Evolutionary conservation across 2,113 vertebrate genomes (phyloP).

Genomic region (Xenopus borealis): DNA sequence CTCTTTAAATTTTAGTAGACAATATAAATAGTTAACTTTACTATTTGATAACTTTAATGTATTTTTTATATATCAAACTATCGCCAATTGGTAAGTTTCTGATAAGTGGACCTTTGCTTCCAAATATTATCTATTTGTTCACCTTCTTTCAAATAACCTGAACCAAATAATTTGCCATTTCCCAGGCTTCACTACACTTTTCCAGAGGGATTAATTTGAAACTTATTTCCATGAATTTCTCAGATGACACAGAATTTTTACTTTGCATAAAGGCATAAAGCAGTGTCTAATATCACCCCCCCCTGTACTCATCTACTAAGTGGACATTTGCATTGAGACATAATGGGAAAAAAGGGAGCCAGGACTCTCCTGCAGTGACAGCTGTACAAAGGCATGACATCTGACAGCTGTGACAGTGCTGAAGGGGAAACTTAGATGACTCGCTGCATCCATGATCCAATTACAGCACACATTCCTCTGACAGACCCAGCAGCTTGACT

Average conservation of each 20-base stretch:
- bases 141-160: slow-evolving; percentile 84
- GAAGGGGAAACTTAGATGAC: slow-evolving; percentile 82
- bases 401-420: slow-evolving; percentile 98
- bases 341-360: slow-evolving; percentile 64
- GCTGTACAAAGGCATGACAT: slow-evolving; percentile 93
- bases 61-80: no score
- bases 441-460: slow-evolving; percentile 94
- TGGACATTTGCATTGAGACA: slow-evolving; percentile 97
- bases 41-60: no score
- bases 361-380: slow-evolving; percentile 92
- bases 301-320: slow-evolving; percentile 91
- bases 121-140: slow-evolving; percentile 55
- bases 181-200: slow-evolving; percentile 88
- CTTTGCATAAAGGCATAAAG: slow-evolving; percentile 99
- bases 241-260: slow-evolving; percentile 94
- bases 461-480: slow-evolving; percentile 95
- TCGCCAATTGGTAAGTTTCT: no score
- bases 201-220: slow-evolving; percentile 86
- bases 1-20: no score
- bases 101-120: no score
- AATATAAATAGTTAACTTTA: no score
- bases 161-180: slow-evolving; percentile 96
- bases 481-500: slow-evolving; percentile 95
- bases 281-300: slow-evolving; percentile 88
- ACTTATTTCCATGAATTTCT: slow-evolving; percentile 99